Conservation (phyloP, 2,113 vertebrate genomes). For the Myotis lucifugus region DNA sequence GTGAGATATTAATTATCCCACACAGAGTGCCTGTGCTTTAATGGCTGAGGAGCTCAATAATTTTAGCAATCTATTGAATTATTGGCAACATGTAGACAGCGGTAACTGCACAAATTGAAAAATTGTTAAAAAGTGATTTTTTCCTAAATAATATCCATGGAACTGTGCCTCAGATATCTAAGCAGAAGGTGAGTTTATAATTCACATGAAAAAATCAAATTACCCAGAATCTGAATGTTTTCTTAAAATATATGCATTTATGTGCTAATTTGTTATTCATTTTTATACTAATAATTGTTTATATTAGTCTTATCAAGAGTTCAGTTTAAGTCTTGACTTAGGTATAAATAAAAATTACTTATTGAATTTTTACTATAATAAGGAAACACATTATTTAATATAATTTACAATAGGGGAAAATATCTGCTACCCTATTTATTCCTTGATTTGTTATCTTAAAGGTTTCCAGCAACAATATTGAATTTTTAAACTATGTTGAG, state of each 20-base stretch:
- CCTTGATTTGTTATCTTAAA: neutral
- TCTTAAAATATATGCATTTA: neutral
- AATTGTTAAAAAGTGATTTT: neutral
- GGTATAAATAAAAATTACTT: neutral
- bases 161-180: neutral
- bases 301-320: neutral
- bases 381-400: neutral
- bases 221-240: neutral
- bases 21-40: neutral
- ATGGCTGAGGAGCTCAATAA: neutral
- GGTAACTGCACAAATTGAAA: neutral
- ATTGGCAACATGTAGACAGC: neutral
- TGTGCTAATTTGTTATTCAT: neutral
- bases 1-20: neutral
- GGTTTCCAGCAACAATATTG: neutral
- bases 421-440: neutral
- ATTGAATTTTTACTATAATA: neutral
- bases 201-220: neutral
- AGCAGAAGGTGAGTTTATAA: neutral
- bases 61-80: constrained; percentile 33
- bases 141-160: neutral
- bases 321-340: neutral
- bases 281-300: neutral
- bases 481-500: neutral
- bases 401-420: neutral